Evolutionary conservation across 2,797 vertebrate genomes (phyloP).

Genomic region (Cuculus canorus): DNA sequence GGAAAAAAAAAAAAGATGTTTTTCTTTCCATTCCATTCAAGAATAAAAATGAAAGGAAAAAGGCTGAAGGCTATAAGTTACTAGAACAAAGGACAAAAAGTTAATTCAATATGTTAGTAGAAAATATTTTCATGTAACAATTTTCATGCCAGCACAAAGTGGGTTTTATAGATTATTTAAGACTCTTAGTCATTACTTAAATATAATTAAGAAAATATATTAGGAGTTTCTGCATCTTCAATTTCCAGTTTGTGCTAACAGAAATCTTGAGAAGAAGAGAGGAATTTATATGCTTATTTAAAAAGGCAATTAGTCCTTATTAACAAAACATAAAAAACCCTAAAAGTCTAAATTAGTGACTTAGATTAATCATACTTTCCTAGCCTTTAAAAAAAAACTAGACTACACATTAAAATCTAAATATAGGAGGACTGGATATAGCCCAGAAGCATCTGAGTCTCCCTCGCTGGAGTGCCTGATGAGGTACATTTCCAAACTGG

Average conservation of each 20-base stretch:
- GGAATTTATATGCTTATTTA: not conserved
- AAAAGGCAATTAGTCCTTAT: not conserved
- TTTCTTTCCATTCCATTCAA: constrained; percentile 19
- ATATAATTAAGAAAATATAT: not conserved
- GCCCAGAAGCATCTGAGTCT: not conserved
- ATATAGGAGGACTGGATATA: not conserved
- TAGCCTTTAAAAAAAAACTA: not conserved
- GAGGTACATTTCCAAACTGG: not conserved
- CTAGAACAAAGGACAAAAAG: not conserved
- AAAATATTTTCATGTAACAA: not conserved
- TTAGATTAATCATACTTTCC: not conserved
- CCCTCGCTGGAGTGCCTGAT: not conserved
- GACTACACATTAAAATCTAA: not conserved
- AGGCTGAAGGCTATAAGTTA: not conserved
- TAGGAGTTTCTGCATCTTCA: not conserved
- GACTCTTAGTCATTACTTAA: not conserved
- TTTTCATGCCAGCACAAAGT: not conserved
- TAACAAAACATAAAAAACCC: not conserved
- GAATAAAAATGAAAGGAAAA: constrained; percentile 13
- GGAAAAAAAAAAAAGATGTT: not conserved
- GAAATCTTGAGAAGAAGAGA: not conserved
- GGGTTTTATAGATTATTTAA: not conserved
- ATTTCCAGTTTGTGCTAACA: not conserved
- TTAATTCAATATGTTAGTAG: not conserved
- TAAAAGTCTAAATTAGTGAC: not conserved